Base-by-base conservation (phyloP, 1,140 invertebrate genomes). In the Maconellicoccus hirsutus region DNA sequence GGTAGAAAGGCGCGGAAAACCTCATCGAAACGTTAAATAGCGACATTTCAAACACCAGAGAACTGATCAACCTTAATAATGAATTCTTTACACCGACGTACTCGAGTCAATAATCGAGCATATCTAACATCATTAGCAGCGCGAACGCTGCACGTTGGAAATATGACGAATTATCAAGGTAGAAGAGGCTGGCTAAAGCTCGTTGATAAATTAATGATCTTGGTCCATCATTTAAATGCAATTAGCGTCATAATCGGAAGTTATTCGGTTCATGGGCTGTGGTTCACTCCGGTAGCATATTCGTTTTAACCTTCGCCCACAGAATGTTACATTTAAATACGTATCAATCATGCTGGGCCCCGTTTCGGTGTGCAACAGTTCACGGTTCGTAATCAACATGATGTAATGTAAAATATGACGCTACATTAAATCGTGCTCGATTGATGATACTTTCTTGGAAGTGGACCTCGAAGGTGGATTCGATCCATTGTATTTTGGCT, bases 241-340 rank as follows among this genome's bases (percentile, higher is more conserved):
- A 52, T 52, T 52, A 52, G 42, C 42, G 42, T 52, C 42, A 52
- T 52, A 52, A 52, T 52, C 42, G 42, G 42, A 16, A 52, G 42
- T 52, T 52, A 52, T 52, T 52, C 42, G 42, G 42, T 52, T 52
- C 6, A 16, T 16, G 42, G 42, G 12, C 10, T 16, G 12, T 52
- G 12, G 42, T 19, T 52, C 12, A 52, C 42, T 52, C 12, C 42
- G n/a, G 42, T 52, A 52, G 42, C 42, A 16, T 52, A 52, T 52
- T 52, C 42, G 42, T 52, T 52, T 52, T 52, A 52, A 52, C 42
- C 42, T 52, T 52, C 42, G 42, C 42, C 42, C 42, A 52, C 42
- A 16, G 42, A 52, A 52, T 52, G 42, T 52, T 52, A 52, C 42
- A 52, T 52, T 52, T 52, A 52, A 52, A 52, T 52, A 52, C 42